Percentiles rank a stretch among this genome's conserved stretches.
These are phyloP conservation scores for Homarus americanus DNA, from an alignment of 1,140 invertebrate species.

Conservation along the genomic window DNA sequence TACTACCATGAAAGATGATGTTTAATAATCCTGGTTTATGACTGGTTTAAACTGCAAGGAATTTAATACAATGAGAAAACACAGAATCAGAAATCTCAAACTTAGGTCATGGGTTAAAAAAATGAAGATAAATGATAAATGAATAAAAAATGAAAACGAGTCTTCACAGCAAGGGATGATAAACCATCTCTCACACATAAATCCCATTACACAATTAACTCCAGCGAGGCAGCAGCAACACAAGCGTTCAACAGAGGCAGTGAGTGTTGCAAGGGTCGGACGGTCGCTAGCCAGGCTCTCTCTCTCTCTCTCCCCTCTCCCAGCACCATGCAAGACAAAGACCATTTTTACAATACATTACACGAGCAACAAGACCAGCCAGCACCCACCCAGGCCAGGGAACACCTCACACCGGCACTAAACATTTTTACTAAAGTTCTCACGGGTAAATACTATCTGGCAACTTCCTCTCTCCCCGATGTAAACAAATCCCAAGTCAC, in stretches of 20 bases:
- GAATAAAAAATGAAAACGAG: no score
- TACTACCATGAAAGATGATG: no score
- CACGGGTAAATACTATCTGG: neutral
- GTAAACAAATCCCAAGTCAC: neutral
- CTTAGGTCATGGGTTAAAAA: no score
- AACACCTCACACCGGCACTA: neutral
- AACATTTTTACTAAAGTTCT: neutral
- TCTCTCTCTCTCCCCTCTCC: neutral
- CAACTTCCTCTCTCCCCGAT: neutral
- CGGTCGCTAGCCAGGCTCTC: no score
- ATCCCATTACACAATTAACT: slow-evolving; percentile 16
- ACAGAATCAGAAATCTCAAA: no score
- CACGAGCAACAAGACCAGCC: neutral
- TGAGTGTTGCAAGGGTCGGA: neutral
- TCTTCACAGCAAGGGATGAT: neutral
- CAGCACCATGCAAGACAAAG: neutral
- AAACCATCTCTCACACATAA: neutral
- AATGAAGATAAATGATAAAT: no score
- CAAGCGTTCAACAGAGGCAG: neutral
- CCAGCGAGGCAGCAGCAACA: neutral
- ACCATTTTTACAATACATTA: neutral
- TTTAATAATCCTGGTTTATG: no score
- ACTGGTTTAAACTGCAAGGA: no score
- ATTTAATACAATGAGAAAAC: no score
- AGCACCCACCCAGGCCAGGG: neutral